Percentiles rank a stretch among this genome's conserved stretches.
Evolutionary conservation across 2,113 vertebrate species (phyloP).

Genomic region (Euleptes europaea): DNA sequence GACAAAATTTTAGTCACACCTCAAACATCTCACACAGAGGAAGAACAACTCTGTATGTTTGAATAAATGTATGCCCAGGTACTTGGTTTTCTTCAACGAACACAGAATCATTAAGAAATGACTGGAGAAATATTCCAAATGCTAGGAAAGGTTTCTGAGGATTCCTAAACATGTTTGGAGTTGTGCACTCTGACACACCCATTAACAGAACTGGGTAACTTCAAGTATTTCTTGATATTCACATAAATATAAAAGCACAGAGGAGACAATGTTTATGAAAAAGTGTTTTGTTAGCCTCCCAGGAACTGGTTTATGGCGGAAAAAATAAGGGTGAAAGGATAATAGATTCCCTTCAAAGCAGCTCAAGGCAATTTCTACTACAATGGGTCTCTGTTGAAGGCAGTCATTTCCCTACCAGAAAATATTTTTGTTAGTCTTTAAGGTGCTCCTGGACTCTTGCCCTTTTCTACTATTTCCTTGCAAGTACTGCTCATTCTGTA

Average conservation of each 20-base stretch:
- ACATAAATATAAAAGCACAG: conserved; percentile 12
- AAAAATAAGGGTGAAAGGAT: conserved; percentile 35
- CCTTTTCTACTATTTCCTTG: too few species aligned
- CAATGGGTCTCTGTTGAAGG: conserved; percentile 49
- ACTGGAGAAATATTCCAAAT: fast-evolving
- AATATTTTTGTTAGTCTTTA: too few species aligned
- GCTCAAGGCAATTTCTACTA: conserved; percentile 36
- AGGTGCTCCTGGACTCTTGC: too few species aligned
- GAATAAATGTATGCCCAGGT: not conserved
- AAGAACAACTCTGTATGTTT: not conserved
- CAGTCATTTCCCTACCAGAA: conserved; percentile 16
- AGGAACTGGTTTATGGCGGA: not conserved
- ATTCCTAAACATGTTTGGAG: not conserved
- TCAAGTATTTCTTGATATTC: conserved; percentile 17
- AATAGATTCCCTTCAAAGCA: conserved; percentile 50
- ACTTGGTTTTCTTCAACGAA: not conserved
- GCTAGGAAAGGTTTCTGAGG: not conserved
- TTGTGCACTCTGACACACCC: conserved; percentile 45
- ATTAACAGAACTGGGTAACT: not conserved
- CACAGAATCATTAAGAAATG: too few species aligned
- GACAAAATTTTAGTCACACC: conserved; percentile 13
- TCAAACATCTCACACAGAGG: not conserved
- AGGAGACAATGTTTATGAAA: conserved; percentile 17
- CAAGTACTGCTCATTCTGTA: not conserved
- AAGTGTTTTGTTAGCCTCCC: conserved; percentile 44